Evolutionary conservation across 2,113 vertebrate species (phyloP).

Genomic region (Synodontis membranacea): DNA sequence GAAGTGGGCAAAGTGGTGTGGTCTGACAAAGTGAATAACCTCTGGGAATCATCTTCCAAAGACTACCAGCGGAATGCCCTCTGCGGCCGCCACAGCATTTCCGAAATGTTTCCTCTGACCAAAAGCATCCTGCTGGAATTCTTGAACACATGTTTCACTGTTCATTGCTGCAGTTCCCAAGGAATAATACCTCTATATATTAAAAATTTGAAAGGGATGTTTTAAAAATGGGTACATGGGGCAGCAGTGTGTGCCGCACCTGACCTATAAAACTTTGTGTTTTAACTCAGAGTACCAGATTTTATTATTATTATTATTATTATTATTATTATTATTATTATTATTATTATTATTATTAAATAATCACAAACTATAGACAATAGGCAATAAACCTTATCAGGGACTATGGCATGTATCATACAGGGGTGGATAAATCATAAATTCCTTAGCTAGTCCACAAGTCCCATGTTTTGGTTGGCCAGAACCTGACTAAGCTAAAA

Average conservation of each 20-base stretch:
- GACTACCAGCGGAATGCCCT: constrained; percentile 63
- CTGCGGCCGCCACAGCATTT: constrained; percentile 62
- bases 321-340: too few species aligned
- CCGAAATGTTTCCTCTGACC: constrained; percentile 63
- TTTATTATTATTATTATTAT: too few species aligned
- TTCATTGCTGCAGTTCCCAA: constrained; percentile 34
- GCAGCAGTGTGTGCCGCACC: constrained; percentile 24
- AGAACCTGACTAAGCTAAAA: neutral
- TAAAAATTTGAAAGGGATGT: constrained; percentile 46
- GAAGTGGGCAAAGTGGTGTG: constrained; percentile 68
- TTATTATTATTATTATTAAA: neutral
- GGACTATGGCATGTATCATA: neutral
- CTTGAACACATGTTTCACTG: constrained; percentile 54
- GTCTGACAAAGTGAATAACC: constrained; percentile 61
- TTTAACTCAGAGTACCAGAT: constrained; percentile 10
- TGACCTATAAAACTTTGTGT: constrained; percentile 22
- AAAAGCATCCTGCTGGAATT: constrained; percentile 56
- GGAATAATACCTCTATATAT: constrained; percentile 35
- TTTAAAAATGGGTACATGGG: constrained; percentile 33
- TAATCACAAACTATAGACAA: neutral
- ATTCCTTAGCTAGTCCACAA: neutral
- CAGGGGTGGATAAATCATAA: neutral
- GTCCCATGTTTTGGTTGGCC: neutral
- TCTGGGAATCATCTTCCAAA: constrained; percentile 59
- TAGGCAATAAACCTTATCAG: neutral